A percentile compares a stretch with the other conserved stretches of the same genome.
Conservation (phyloP, 2,888 invertebrate genomes). For the Perizoma affinitatum region DNA sequence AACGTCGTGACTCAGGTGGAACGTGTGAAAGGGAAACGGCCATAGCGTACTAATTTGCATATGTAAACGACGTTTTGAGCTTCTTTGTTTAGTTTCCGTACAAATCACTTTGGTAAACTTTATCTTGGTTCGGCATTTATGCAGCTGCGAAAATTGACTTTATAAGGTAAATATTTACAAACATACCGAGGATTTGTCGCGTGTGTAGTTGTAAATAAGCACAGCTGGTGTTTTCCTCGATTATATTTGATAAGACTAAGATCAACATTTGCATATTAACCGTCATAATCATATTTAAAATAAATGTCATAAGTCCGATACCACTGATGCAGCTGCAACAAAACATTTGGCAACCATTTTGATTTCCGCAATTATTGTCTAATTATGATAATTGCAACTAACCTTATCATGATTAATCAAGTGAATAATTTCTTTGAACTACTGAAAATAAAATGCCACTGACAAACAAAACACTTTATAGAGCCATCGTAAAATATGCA, state of each 20-base stretch:
- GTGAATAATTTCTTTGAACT: slow-evolving; percentile 24
- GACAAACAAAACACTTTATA: slow-evolving; percentile 28
- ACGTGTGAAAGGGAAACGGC: slow-evolving; percentile 40
- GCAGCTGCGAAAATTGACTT: slow-evolving; percentile 25
- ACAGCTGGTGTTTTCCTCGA: background rate
- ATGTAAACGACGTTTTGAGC: slow-evolving; percentile 31
- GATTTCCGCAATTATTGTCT: background rate
- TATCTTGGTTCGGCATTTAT: slow-evolving; percentile 28
- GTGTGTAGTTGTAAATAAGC: background rate
- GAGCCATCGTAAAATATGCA: slow-evolving; percentile 26
- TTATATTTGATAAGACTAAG: no score
- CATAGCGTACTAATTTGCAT: slow-evolving; percentile 38
- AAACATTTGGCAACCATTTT: no score
- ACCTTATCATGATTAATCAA: slow-evolving; percentile 13
- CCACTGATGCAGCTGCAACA: no score
- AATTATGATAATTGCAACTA: slow-evolving; percentile 9
- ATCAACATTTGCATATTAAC: no score
- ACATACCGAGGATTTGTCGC: slow-evolving; percentile 7
- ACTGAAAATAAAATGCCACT: slow-evolving; percentile 27
- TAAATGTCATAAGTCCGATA: no score
- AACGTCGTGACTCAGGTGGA: slow-evolving; percentile 22
- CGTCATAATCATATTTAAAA: no score
- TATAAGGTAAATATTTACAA: slow-evolving; percentile 21
- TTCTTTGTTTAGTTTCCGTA: slow-evolving; percentile 37
- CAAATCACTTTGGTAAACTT: slow-evolving; percentile 37